A percentile compares a stretch with the other conserved stretches of the same genome.
Evolutionary conservation across 1,140 invertebrate genomes (phyloP).

Genomic region (Heliconius melpomene): DNA sequence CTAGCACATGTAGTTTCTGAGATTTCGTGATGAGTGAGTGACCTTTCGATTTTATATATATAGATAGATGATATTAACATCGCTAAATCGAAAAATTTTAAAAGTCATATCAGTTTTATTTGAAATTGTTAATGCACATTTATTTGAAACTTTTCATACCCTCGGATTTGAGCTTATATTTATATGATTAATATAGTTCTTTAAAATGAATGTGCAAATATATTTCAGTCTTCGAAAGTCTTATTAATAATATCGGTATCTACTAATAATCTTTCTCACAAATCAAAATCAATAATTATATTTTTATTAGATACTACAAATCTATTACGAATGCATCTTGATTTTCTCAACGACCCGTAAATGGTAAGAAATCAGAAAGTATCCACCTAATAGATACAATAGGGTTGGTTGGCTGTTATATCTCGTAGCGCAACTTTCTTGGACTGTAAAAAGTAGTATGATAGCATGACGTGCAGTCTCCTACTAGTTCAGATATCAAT

Average conservation of each 20-base stretch:
- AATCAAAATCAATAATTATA: too few relatives aligned
- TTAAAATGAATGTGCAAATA: not conserved
- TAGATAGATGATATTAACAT: not conserved
- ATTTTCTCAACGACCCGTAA: slow-evolving; percentile 74
- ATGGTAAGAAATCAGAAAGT: slow-evolving; percentile 79
- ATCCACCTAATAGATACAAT: slow-evolving; percentile 77
- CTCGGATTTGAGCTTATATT: not conserved
- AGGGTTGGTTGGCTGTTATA: slow-evolving; percentile 69
- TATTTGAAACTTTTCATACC: not conserved
- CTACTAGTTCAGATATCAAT: slow-evolving; percentile 59
- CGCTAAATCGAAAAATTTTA: slow-evolving; percentile 36
- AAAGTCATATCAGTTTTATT: not conserved
- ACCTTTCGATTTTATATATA: too few relatives aligned
- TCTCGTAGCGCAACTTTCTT: slow-evolving; percentile 73
- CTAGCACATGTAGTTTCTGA: too few relatives aligned
- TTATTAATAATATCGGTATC: not conserved
- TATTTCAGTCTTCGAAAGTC: not conserved
- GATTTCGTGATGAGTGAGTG: too few relatives aligned
- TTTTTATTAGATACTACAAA: not conserved
- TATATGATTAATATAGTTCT: not conserved
- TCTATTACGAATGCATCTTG: slow-evolving; percentile 64
- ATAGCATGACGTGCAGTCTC: slow-evolving; percentile 59
- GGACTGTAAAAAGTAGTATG: slow-evolving; percentile 68
- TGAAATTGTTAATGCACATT: not conserved
- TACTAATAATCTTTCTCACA: not conserved